phyloP scores from a whole-genome alignment of 1,140 invertebrate genomes.

The Cotesia vestalis region DNA sequence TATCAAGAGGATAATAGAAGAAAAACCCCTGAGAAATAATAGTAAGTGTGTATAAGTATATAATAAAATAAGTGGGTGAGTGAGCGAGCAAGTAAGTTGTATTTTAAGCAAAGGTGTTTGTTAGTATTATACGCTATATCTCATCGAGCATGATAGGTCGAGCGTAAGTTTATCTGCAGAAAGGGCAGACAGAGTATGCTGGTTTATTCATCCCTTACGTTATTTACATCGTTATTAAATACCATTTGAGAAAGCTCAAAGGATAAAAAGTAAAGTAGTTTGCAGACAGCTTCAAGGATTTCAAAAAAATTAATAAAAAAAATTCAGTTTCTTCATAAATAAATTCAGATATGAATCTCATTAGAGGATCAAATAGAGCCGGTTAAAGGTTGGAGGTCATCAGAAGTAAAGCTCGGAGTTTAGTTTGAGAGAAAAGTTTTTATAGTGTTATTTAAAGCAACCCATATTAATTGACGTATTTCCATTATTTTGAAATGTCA shows the following conservation, averaged over 20 bases:
- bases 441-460: background rate
- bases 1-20: conserved; percentile 1
- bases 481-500: too few species aligned
- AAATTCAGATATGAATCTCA: background rate
- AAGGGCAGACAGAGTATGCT: conserved; percentile 30
- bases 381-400: conserved; percentile 7
- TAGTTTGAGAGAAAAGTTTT: background rate
- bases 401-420: background rate
- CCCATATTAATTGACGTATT: too few species aligned
- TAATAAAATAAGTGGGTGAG: background rate
- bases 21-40: background rate
- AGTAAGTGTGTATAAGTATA: background rate
- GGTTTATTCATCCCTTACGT: conserved; percentile 19
- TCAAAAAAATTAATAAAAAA: background rate
- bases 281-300: background rate
- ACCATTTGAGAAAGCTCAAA: background rate
- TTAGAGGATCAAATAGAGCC: background rate
- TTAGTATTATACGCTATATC: conserved; percentile 8
- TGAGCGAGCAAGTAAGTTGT: background rate
- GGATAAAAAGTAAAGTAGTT: background rate
- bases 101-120: conserved; percentile 5
- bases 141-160: conserved; percentile 39
- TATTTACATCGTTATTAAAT: conserved; percentile 7
- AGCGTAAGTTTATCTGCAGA: conserved; percentile 18
- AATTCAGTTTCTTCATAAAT: background rate